Evolutionary conservation across 2,113 vertebrate genomes (phyloP), one percentile per base, ranked within the genome.

Genomic region (Alligator sinensis): DNA sequence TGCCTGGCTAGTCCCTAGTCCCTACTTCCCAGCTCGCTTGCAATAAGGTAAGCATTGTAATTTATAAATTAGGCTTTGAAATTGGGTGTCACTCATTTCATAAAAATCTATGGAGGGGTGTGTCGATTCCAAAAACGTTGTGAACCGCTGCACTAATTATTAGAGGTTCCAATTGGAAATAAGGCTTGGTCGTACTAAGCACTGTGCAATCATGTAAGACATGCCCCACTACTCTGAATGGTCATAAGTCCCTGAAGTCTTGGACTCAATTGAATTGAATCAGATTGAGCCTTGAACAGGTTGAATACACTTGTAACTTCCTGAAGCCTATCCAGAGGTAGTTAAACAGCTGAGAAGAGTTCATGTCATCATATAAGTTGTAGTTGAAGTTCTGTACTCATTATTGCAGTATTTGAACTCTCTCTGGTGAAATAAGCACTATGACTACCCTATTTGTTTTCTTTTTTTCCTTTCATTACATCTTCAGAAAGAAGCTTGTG

Each of bases 381-480:
- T 47, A 47, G 47, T 47, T 47, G 47, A 47, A 47, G 47, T 93
- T 55, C 30, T 77, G 14, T 0, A 0, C 55, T 95, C 80, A 58
- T 22, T 86, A 60, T 63, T 88, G 82, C 77, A 90, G 47, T 47
- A 88, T 68, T 25, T n/a, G 17, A 82, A 34, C 17, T 13, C 92
- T 94, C 94, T 94, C 76, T 92, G 55, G 62, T 92, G n/a, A 81
- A 66, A 62, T 66, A 77, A 82, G 81, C 59, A 94, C 27, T 21
- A 7, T 66, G 74, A 78, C 27, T 95, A 87, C 47, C 47, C 47
- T 47, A 47, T 47, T 47, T 47, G 47, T 47, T 47, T 47, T 47
- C 7, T 47, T 47, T 47, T 47, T 47, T 9, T 47, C 7, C 47
- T 47, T 47, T 9, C 47, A 47, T 47, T 9, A 47, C 7, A 7